Evolutionary conservation across 2,113 vertebrate genomes (phyloP).

Genomic region (Engraulis encrasicolus): DNA sequence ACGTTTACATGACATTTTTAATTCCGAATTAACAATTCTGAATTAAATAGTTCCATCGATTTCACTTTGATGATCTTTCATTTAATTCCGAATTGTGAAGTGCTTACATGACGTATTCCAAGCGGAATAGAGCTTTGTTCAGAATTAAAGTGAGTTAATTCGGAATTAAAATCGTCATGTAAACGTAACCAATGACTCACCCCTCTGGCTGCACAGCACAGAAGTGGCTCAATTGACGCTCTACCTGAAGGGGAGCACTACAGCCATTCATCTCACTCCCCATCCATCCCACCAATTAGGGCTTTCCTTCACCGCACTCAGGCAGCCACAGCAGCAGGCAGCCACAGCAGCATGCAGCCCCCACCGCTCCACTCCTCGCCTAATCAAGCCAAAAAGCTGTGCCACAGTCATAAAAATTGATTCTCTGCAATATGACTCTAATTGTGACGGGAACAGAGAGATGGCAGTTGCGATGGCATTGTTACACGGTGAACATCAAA

Average conservation of each 20-base stretch:
- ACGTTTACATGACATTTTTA: too few relatives aligned
- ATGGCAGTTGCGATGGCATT: not conserved
- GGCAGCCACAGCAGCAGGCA: too few relatives aligned
- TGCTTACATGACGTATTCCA: too few relatives aligned
- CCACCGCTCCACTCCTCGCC: not conserved
- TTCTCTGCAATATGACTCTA: slow-evolving; percentile 17
- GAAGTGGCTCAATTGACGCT: not conserved
- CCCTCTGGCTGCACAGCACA: not conserved
- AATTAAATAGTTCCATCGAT: too few relatives aligned
- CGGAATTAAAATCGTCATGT: too few relatives aligned
- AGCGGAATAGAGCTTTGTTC: too few relatives aligned
- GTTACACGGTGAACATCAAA: not conserved
- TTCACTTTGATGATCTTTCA: too few relatives aligned
- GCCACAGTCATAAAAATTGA: slow-evolving; percentile 27
- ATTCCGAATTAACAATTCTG: too few relatives aligned
- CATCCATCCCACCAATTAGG: slow-evolving; percentile 23
- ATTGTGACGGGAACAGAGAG: slow-evolving; percentile 8
- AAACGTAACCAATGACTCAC: too few relatives aligned
- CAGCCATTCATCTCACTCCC: not conserved
- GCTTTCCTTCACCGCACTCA: slow-evolving; percentile 23
- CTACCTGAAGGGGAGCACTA: not conserved
- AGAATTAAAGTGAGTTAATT: too few relatives aligned
- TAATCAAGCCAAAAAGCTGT: slow-evolving; percentile 33
- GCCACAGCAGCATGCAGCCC: too few relatives aligned
- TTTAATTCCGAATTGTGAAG: too few relatives aligned